These are phyloP conservation scores for Oryzias melastigma DNA, from an alignment of 2,113 vertebrate species.

Conservation along the genomic window DNA sequence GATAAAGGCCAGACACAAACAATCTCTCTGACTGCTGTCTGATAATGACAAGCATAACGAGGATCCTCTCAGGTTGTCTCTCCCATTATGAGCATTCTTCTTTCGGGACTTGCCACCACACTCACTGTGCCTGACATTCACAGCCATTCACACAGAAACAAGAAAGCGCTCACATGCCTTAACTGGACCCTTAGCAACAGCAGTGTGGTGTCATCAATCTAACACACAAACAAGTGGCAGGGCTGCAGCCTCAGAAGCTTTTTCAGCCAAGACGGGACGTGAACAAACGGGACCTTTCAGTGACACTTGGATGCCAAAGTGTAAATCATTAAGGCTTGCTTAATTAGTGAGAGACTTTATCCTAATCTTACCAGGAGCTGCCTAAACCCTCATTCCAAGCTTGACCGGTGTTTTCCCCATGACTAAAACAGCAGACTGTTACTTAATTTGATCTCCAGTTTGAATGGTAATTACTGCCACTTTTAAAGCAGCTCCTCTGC, in stretches of 20 bases:
- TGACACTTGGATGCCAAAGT: conserved; percentile 48
- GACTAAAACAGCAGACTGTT: conserved; percentile 16
- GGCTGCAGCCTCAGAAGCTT: conserved; percentile 37
- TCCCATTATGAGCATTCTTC: conserved; percentile 59
- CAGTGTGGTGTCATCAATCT: conserved; percentile 18
- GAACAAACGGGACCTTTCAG: conserved; percentile 50
- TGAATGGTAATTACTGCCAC: conserved; percentile 48
- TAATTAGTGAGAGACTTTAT: conserved; percentile 66
- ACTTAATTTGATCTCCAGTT: conserved; percentile 46
- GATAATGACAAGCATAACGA: conserved; percentile 64
- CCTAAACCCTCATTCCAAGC: conserved; percentile 32
- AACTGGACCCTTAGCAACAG: conserved; percentile 56
- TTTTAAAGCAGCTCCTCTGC: conserved; percentile 13
- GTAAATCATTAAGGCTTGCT: conserved; percentile 49
- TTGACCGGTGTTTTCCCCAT: conserved; percentile 14
- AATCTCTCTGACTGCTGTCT: conserved; percentile 47
- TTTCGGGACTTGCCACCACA: conserved; percentile 56
- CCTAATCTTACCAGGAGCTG: conserved; percentile 44
- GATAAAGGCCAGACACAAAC: conserved; percentile 59
- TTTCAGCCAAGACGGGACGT: conserved; percentile 29
- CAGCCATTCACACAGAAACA: conserved; percentile 37
- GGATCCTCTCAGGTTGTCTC: conserved; percentile 53
- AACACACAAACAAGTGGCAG: conserved; percentile 47
- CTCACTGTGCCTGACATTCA: conserved; percentile 62
- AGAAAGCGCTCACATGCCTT: conserved; percentile 12